Evolutionary conservation across 2,888 invertebrate genomes (phyloP), one percentile per base, ranked within the genome.

Genomic region (Zaprionus bogoriensis): DNA sequence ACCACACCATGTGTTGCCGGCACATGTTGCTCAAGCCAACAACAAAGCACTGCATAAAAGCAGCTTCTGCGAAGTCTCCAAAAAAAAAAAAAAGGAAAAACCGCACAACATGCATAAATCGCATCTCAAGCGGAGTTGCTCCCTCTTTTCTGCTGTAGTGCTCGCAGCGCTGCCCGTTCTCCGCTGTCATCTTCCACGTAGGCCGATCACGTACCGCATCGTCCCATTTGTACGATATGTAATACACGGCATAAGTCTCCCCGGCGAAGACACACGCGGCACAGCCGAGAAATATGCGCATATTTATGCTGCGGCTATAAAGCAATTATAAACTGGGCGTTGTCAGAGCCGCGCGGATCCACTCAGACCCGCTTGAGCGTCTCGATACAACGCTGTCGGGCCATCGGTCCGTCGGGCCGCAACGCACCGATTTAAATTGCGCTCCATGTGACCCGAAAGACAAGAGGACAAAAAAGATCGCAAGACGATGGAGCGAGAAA

Each of bases 281-380:
- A n/a, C n/a, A n/a, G n/a, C n/a, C n/a, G n/a, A n/a, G n/a, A n/a
- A n/a, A n/a, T 55, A 30, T 58, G 54, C 22, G 68, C 61, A 72
- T 70, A 67, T 69, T 75, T 69, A 67, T 67, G 53, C 64, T 68
- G 60, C 55, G 71, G 74, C 87, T 65, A 80, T 79, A 81, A 83
- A 74, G 84, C 80, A 81, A 81, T 86, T 81, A 81, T 86, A 83
- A 81, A 80, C 74, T 62, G 87, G 87, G 87, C 87, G 84, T 76
- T 62, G 80, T 70, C 70, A 32, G 53, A 45, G 25, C 25, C 9
- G 25, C 23, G n/a, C n/a, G n/a, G n/a, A n/a, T n/a, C n/a, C n/a
- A n/a, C n/a, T n/a, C n/a, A n/a, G n/a, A n/a, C n/a, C n/a, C n/a
- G n/a, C n/a, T n/a, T n/a, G n/a, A n/a, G n/a, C n/a, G n/a, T n/a